Conservation (phyloP, 2,797 vertebrate genomes). For the Poeciliopsis infans region DNA sequence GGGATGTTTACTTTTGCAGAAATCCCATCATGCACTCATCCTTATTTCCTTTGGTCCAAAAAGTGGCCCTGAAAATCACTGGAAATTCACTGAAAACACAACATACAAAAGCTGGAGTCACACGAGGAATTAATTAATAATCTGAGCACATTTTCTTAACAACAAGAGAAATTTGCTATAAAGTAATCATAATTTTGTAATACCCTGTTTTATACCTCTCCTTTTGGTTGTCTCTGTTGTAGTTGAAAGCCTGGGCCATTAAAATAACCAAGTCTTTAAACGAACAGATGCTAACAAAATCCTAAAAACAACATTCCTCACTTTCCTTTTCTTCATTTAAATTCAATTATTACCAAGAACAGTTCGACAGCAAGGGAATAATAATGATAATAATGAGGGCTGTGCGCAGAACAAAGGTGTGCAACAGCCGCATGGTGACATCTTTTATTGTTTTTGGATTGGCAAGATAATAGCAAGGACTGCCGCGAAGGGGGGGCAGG, state of each 20-base stretch:
- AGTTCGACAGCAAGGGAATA: slow-evolving; percentile 73
- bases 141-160: slow-evolving; percentile 40
- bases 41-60: slow-evolving; percentile 68
- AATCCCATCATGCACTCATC: slow-evolving; percentile 72
- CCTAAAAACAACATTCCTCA: slow-evolving; percentile 61
- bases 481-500: slow-evolving; percentile 51
- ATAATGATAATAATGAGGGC: slow-evolving; percentile 78
- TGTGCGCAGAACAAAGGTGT: slow-evolving; percentile 67
- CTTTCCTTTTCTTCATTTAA: slow-evolving; percentile 77
- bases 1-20: slow-evolving; percentile 73
- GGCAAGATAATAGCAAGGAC: slow-evolving; percentile 79
- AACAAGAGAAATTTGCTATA: slow-evolving; percentile 52
- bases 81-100: slow-evolving; percentile 52
- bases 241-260: slow-evolving; percentile 64
- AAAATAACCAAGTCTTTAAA: slow-evolving; percentile 67
- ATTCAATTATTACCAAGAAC: slow-evolving; percentile 72
- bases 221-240: slow-evolving; percentile 34
- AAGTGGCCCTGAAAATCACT: slow-evolving; percentile 48
- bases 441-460: slow-evolving; percentile 78
- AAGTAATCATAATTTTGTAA: slow-evolving; percentile 71
- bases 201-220: slow-evolving; percentile 36
- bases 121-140: slow-evolving; percentile 19
- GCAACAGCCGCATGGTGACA: slow-evolving; percentile 65
- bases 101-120: slow-evolving; percentile 13
- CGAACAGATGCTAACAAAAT: slow-evolving; percentile 65